Conservation (phyloP, 2,113 vertebrate genomes). For the Puma concolor region DNA sequence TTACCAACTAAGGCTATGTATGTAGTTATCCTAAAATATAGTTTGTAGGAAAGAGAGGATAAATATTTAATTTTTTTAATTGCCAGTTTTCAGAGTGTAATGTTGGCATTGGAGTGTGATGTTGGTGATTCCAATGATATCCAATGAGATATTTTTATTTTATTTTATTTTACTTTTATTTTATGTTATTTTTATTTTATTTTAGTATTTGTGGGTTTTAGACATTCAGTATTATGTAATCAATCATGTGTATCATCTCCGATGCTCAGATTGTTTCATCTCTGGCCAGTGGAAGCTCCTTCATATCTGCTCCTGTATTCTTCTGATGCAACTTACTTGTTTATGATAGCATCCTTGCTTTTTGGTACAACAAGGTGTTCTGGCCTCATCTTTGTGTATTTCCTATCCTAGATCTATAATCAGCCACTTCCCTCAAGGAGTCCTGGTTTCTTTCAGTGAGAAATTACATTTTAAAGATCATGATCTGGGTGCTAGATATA, state of each 20-base stretch:
- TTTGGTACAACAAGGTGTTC: not conserved
- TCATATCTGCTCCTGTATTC: not conserved
- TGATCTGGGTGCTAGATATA: not conserved
- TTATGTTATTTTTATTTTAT: not conserved
- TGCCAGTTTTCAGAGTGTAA: not conserved
- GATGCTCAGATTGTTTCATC: not conserved
- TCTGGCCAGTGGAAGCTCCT: not conserved
- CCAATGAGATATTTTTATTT: not conserved
- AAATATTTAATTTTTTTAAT: constrained; percentile 39
- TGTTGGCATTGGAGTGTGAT: no score
- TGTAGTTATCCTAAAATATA: constrained; percentile 27
- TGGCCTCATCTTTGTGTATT: not conserved
- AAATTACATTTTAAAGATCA: not conserved
- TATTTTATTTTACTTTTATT: not conserved
- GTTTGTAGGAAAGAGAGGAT: not conserved
- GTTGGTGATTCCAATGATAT: not conserved
- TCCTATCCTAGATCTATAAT: not conserved
- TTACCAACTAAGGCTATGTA: not conserved
- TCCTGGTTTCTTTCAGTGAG: constrained; percentile 21
- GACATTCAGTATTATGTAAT: not conserved
- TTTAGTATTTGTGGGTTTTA: constrained; percentile 6
- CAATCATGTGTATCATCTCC: not conserved
- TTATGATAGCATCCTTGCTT: not conserved
- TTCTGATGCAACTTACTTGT: not conserved
- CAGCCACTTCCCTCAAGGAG: not conserved